A percentile compares a stretch with the other conserved stretches of the same genome.
Evolutionary conservation across 2,797 vertebrate genomes (phyloP).

Genomic region (Nyctibius grandis): DNA sequence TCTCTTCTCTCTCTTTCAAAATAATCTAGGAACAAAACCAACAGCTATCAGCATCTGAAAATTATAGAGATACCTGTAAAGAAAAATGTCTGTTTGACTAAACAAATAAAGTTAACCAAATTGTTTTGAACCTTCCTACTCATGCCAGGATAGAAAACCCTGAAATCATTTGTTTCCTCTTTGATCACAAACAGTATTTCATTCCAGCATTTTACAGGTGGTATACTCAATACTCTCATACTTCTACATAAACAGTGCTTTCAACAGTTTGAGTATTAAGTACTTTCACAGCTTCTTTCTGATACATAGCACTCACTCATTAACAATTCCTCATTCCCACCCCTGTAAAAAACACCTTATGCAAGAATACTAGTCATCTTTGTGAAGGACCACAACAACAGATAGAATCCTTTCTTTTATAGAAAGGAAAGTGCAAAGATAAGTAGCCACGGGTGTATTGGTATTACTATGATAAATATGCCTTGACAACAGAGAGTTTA

Average conservation of each 20-base stretch:
- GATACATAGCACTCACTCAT: neutral
- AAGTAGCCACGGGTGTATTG: neutral
- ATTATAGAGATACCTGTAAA: neutral
- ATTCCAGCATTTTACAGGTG: neutral
- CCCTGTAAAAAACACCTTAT: neutral
- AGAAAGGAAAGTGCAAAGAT: neutral
- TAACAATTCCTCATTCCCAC: neutral
- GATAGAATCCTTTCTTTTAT: neutral
- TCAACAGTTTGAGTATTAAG: neutral
- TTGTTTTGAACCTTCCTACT: neutral
- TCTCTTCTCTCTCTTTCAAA: conserved; percentile 96
- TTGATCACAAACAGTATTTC: neutral
- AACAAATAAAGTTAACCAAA: neutral
- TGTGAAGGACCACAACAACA: neutral
- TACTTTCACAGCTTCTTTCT: neutral
- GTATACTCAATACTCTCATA: neutral
- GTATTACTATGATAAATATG: neutral
- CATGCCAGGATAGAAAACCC: neutral
- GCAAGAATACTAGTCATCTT: neutral
- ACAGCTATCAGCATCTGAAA: neutral
- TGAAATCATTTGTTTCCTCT: neutral
- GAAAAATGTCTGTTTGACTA: neutral
- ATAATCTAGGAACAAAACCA: conserved; percentile 83
- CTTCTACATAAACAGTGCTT: neutral
- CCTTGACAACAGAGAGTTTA: neutral